Evolutionary conservation across 35 echinoderm and acorn worm genomes (phyloP).

Genomic region (Apostichopus californicus): DNA sequence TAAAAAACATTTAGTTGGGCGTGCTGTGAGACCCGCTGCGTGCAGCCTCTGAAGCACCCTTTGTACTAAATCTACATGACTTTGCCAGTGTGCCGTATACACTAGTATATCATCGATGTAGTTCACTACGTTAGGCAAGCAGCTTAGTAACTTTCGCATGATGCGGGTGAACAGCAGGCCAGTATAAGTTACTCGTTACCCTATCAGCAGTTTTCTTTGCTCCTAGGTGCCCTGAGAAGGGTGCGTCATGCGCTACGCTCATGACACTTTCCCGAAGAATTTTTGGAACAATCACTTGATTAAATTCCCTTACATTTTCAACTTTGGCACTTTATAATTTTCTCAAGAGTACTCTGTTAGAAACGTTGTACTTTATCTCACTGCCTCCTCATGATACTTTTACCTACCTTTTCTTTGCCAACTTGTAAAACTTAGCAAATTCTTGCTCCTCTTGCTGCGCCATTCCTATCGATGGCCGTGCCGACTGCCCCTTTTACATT

Average conservation of each 20-base stretch:
- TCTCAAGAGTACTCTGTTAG: no score
- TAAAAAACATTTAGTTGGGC: conserved; percentile 28
- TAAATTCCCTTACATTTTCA: not conserved
- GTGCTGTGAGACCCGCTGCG: not conserved
- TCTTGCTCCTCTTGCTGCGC: conserved; percentile 34
- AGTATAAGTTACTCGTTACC: conserved; percentile 36
- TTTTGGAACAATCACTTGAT: not conserved
- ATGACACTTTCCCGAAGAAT: conserved; percentile 15
- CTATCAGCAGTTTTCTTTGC: conserved; percentile 56
- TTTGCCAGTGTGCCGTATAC: not conserved
- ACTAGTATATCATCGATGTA: conserved; percentile 40
- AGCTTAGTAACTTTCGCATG: not conserved
- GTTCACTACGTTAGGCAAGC: not conserved
- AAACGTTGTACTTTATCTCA: no score
- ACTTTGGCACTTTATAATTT: no score
- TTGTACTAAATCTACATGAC: not conserved
- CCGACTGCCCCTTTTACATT: conserved; percentile 1
- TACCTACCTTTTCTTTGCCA: not conserved
- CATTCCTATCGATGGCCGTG: not conserved
- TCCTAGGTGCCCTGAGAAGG: conserved; percentile 59
- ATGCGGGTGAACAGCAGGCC: conserved; percentile 41
- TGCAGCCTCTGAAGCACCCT: not conserved
- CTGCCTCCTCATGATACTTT: conserved; percentile 3
- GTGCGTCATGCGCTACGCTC: conserved; percentile 61
- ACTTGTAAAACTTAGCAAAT: conserved; percentile 8